A percentile compares a stretch with the other conserved stretches of the same genome.
Conservation (phyloP, 2,888 invertebrate genomes). For the Gymnoscelis rufifasciata region DNA sequence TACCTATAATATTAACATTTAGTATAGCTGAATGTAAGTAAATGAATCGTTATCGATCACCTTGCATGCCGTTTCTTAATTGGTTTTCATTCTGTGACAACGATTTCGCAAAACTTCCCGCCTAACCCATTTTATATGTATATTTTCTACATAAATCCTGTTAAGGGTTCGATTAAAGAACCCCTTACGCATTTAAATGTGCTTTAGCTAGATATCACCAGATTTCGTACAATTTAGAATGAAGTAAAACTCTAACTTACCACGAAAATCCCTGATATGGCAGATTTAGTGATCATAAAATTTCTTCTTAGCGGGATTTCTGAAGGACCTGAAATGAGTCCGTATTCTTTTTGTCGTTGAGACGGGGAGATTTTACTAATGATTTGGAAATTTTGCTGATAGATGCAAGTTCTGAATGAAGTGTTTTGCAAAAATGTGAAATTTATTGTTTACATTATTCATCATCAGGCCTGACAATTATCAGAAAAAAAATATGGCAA, state of each 20-base stretch:
- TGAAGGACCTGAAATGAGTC: conserved; percentile 1
- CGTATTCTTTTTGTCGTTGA: conserved; percentile 4
- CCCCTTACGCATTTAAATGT: conserved; percentile 53
- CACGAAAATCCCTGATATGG: conserved; percentile 14
- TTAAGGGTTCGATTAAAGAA: conserved; percentile 53
- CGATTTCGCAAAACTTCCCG: conserved; percentile 62
- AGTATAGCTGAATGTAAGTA: too few relatives aligned
- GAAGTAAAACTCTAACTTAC: conserved; percentile 25
- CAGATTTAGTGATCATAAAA: conserved; percentile 18
- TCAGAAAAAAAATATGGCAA: too few relatives aligned
- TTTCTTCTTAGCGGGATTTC: conserved; percentile 9
- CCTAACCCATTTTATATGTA: conserved; percentile 46
- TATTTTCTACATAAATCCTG: conserved; percentile 56
- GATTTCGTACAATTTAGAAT: conserved; percentile 33
- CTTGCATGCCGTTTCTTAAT: too few relatives aligned
- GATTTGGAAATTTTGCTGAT: conserved; percentile 1
- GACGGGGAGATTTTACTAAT: conserved; percentile 2
- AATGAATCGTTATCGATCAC: too few relatives aligned
- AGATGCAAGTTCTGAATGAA: too few relatives aligned
- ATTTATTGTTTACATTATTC: too few relatives aligned
- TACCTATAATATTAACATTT: too few relatives aligned
- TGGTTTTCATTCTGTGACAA: conserved; percentile 39
- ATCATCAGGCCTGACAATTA: too few relatives aligned
- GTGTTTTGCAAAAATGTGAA: too few relatives aligned
- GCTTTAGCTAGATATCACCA: conserved; percentile 33